Evolutionary conservation across 2,888 invertebrate genomes (phyloP), one percentile per base, ranked within the genome.

Genomic region (Polydrusus tereticollis): DNA sequence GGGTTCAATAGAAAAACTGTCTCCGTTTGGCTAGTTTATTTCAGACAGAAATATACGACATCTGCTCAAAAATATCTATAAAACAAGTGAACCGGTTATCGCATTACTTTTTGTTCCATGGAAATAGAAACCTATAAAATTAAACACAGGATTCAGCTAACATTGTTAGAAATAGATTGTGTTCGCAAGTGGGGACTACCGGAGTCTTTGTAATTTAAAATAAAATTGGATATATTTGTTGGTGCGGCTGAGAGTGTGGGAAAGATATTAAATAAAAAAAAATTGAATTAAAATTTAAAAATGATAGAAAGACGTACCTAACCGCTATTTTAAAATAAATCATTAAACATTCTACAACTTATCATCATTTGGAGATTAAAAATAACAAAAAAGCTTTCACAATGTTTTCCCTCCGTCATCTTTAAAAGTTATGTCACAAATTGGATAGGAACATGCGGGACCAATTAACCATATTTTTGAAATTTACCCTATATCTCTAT

Each of bases 21-120:
- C 78, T 77, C 77, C 77, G 73, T 73, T 63, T 50, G 58, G 77
- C 79, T 77, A 74, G 78, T 78, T 77, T 75, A 76, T 76, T 78
- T 76, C 73, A 73, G 69, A 74, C 76, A 75, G 76, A 77, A 68
- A 59, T 59, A 45, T 55, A 72, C 77, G 75, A 78, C 78, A 78
- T 77, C 76, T 78, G 78, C 73, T 77, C 72, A 75, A 77, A 77
- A 78, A 76, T 76, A 77, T 73, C 72, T 72, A 71, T 69, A 66
- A 73, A 73, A 63, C 73, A 68, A 72, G 64, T 69, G 65, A 73
- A 73, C 73, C 65, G 73, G 77, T 75, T 73, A 43, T 14, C 20
- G 18, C 2, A 26, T 45, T 66, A 58, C 52, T 47, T 66, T 23
- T 29, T 29, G 16, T 29, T 55, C 7, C 45, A 29, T 41, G 45